Conservation (phyloP, 2,797 vertebrate species). For the Hipposideros larvatus region DNA sequence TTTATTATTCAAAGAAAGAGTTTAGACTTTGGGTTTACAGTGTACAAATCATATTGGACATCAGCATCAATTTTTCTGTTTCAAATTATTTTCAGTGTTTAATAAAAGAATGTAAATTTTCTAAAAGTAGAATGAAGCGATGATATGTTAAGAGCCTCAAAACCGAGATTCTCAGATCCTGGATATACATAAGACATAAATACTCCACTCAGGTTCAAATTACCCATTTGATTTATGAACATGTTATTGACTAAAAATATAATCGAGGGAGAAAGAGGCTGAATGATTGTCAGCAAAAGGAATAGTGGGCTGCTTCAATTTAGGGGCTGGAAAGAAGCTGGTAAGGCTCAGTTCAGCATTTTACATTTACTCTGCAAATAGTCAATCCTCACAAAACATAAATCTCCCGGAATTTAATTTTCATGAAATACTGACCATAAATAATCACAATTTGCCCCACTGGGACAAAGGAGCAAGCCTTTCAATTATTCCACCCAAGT, state of each 20-base stretch:
- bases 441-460: slow-evolving; percentile 42
- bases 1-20: not conserved
- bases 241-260: slow-evolving; percentile 25
- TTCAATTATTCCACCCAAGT: slow-evolving; percentile 26
- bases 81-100: slow-evolving; percentile 48
- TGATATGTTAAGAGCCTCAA: not conserved
- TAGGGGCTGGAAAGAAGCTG: not conserved
- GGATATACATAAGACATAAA: not conserved
- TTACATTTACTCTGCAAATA: not conserved
- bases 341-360: not conserved
- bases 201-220: not conserved
- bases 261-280: not conserved
- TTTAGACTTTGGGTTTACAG: not conserved
- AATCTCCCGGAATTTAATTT: slow-evolving; percentile 65
- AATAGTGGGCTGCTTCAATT: not conserved
- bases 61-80: not conserved
- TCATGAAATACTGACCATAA: slow-evolving; percentile 56
- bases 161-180: slow-evolving; percentile 31
- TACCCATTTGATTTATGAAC: slow-evolving; percentile 49
- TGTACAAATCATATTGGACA: not conserved
- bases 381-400: slow-evolving; percentile 46
- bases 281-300: slow-evolving; percentile 8
- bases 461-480: not conserved
- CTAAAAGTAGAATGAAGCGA: slow-evolving; percentile 29
- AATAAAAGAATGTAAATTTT: slow-evolving; percentile 8